phyloP scores from a whole-genome alignment of 92 coral and sea anemone genomes.

The Micromussa lordhowensis region DNA sequence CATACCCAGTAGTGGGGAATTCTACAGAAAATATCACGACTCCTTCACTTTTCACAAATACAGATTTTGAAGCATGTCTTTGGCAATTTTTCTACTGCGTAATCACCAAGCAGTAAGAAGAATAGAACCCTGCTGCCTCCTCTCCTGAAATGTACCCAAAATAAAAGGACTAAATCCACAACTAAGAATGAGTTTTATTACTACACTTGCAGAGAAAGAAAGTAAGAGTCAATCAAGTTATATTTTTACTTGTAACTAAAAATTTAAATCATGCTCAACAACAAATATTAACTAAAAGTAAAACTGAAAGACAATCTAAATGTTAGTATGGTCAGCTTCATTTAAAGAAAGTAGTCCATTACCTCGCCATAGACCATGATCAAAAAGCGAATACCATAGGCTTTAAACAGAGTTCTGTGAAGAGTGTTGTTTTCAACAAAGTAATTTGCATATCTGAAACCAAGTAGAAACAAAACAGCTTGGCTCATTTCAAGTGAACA shows the following conservation, averaged over 20 bases:
- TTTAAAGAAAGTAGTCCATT: background rate
- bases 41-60: background rate
- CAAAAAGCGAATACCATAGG: constrained; percentile 91
- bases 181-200: too few relatives aligned
- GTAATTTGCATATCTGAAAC: constrained; percentile 80
- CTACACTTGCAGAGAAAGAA: too few relatives aligned
- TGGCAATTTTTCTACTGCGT: background rate
- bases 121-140: too few relatives aligned
- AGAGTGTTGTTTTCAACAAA: constrained; percentile 75
- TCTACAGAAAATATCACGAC: background rate
- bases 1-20: background rate
- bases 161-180: too few relatives aligned
- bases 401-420: constrained; percentile 86
- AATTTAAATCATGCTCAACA: too few relatives aligned
- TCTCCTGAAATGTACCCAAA: too few relatives aligned
- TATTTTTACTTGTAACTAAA: too few relatives aligned
- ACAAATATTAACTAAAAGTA: too few relatives aligned
- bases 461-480: constrained; percentile 1
- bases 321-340: too few relatives aligned
- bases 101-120: too few relatives aligned
- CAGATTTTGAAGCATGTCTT: background rate
- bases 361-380: constrained; percentile 88
- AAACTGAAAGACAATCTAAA: too few relatives aligned
- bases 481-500: background rate
- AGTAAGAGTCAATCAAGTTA: too few relatives aligned